A percentile compares a stretch with the other conserved stretches of the same genome.
phyloP scores from a whole-genome alignment of 2,797 vertebrate genomes.

The Rousettus madagascariensis region DNA sequence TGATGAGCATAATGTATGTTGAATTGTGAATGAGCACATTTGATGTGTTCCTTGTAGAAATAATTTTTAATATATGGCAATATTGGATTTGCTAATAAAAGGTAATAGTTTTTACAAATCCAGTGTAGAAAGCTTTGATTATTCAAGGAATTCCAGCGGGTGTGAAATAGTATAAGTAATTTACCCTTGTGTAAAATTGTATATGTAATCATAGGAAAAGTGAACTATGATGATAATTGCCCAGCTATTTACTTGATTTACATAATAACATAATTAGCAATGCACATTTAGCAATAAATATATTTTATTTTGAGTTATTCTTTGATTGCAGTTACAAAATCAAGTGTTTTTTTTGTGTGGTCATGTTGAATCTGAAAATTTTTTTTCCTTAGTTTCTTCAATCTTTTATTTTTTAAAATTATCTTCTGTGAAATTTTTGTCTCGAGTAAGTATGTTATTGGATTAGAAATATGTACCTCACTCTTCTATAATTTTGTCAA shows the following conservation, averaged over 20 bases:
- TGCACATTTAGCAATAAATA: neutral
- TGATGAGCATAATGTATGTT: neutral
- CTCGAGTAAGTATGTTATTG: neutral
- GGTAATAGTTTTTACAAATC: neutral
- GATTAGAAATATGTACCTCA: neutral
- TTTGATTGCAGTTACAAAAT: neutral
- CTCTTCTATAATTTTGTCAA: neutral
- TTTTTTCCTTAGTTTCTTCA: neutral
- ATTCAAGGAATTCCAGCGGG: neutral
- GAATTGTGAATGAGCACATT: neutral
- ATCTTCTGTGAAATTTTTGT: neutral
- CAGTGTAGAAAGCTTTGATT: neutral
- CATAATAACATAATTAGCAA: neutral
- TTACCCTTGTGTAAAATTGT: neutral
- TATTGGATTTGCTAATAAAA: neutral
- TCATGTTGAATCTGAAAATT: neutral
- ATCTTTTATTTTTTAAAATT: neutral
- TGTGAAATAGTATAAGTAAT: neutral
- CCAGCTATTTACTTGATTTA: neutral
- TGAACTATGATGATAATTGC: neutral
- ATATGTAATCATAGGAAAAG: neutral
- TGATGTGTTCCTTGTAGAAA: neutral
- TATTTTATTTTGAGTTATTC: neutral
- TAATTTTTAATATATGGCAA: neutral
- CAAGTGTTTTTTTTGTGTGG: neutral